Conservation (phyloP, 2,797 vertebrate genomes). For the Morelia viridis region DNA sequence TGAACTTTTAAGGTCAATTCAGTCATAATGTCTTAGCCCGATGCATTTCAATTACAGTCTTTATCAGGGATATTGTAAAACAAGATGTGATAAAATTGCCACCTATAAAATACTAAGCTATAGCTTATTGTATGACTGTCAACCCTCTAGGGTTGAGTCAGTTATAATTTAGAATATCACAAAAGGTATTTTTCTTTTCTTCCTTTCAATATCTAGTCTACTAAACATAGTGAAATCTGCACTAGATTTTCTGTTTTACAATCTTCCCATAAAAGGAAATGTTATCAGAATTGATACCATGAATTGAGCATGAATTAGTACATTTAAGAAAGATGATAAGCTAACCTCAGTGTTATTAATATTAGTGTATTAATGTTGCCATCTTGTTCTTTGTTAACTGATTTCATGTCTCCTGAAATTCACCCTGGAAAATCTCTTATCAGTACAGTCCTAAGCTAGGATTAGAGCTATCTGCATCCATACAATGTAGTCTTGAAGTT, state of each 20-base stretch:
- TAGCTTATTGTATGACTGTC: neutral
- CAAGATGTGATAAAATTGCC: neutral
- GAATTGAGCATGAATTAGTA: neutral
- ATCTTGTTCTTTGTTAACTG: neutral
- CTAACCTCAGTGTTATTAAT: neutral
- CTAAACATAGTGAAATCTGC: constrained; percentile 23
- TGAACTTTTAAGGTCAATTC: neutral
- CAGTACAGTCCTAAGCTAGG: neutral
- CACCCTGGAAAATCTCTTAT: neutral
- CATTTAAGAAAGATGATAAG: neutral
- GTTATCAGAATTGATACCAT: neutral
- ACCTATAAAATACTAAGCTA: neutral
- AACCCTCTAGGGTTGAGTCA: neutral
- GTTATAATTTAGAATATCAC: neutral
- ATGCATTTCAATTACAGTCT: neutral
- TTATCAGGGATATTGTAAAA: neutral
- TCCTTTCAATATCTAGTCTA: constrained; percentile 29
- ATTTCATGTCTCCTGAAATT: neutral
- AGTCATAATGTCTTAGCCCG: neutral
- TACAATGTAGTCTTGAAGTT: neutral
- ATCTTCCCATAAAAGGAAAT: neutral
- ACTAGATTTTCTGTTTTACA: neutral
- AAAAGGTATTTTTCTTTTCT: neutral
- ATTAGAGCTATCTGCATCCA: neutral
- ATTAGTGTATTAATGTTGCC: neutral